A percentile compares a stretch with the other conserved stretches of the same genome.
Evolutionary conservation across 2,888 invertebrate genomes (phyloP).

Genomic region (Chesias legatella): DNA sequence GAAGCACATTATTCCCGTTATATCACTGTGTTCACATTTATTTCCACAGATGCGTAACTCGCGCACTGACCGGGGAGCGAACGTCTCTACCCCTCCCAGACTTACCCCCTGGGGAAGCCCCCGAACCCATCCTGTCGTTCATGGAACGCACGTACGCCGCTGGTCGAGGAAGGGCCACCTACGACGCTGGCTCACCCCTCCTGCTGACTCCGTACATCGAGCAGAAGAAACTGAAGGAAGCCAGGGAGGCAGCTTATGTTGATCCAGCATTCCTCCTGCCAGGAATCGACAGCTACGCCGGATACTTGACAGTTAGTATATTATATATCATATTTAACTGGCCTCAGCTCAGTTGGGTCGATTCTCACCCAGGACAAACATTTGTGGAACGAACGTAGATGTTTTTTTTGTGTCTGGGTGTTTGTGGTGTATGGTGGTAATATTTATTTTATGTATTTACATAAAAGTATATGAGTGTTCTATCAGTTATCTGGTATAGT

Average conservation of each 20-base stretch:
- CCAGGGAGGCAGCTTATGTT: conserved; percentile 65
- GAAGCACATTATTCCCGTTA: too few relatives aligned
- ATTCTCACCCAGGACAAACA: too few relatives aligned
- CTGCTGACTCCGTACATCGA: conserved; percentile 79
- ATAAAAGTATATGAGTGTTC: too few relatives aligned
- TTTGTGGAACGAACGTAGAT: too few relatives aligned
- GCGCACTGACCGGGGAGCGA: conserved; percentile 38
- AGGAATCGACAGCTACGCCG: conserved; percentile 73
- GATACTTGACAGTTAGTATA: conserved; percentile 68
- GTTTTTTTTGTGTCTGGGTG: too few relatives aligned
- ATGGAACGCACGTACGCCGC: conserved; percentile 62
- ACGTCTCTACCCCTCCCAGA: conserved; percentile 56
- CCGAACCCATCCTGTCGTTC: conserved; percentile 66
- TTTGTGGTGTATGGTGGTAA: too few relatives aligned
- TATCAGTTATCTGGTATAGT: too few relatives aligned
- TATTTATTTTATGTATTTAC: too few relatives aligned
- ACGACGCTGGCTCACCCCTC: conserved; percentile 72
- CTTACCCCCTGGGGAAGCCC: conserved; percentile 67
- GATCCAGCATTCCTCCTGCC: conserved; percentile 59
- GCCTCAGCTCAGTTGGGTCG: too few relatives aligned
- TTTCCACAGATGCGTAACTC: conserved; percentile 41
- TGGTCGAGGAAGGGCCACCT: conserved; percentile 42
- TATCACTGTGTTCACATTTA: too few relatives aligned
- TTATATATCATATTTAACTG: too few relatives aligned
- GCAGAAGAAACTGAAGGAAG: conserved; percentile 71